Evolutionary conservation across 2,113 vertebrate species (phyloP), one percentile per base, ranked within the genome.

Genomic region (Eubucco bourcierii): DNA sequence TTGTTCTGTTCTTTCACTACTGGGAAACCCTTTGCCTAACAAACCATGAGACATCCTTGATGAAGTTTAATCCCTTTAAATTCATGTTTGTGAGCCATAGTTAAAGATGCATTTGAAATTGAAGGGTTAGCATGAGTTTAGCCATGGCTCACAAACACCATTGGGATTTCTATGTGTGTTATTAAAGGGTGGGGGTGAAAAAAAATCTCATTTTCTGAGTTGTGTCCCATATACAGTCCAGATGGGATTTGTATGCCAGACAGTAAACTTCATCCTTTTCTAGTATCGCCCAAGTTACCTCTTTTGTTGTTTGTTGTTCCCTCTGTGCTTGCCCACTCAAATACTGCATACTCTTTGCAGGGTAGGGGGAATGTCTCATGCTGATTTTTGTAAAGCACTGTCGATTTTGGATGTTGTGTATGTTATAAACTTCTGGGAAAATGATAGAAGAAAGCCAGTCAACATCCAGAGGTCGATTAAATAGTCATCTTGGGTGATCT

Each of bases 41-140:
- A 85, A 74, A 41, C 24, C 59, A 31, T 90, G 72, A 95, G 80
- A 55, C 64, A 55, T 68, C 75, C 87, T 65, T 80, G 64, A 59
- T 88, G 80, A 29, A 39, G 37, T 80, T 90, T 93, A 89, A 89
- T 87, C 44, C 74, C 59, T 87, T 76, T 71, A 77, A 70, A 59
- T 76, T 85, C 34, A 50, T 2, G 2, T 55, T 61, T 66, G 46
- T 77, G 65, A 83, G 47, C 46, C 60, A 5, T 4, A 52, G 27
- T 80, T 94, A 88, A 91, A 53, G 27, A 50, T 6, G 10, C 3
- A 2, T 87, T 91, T 25, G 28, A 75, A 72, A 52, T 19, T 21
- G 34, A 66, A 87, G 64, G 59, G 50, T 80, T 90, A 58, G 63
- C 20, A 3, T 27, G 12, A 20, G 16, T 90, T 83, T 83, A 66